Evolutionary conservation across 1,140 invertebrate genomes (phyloP), one percentile per base, ranked within the genome.

Genomic region (Drosophila punjabiensis): DNA sequence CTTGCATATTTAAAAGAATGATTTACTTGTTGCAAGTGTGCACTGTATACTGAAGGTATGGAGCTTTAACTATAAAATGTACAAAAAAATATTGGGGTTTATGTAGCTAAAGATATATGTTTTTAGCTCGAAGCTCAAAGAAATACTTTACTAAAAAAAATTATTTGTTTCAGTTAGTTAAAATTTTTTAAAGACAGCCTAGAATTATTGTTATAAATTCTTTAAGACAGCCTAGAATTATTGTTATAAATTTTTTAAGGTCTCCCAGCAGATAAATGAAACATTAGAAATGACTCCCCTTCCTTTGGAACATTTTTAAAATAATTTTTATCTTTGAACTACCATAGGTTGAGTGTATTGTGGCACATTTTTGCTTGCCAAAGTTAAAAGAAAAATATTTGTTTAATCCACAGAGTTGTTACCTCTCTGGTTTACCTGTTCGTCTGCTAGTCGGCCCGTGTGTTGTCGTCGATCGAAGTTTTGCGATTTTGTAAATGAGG

Each of bases 401-500:
- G 55, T 56, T 56, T 56, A 56, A 56, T 56, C 55, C 55, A 24
- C 13, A n/a, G 55, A 56, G 55, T 56, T 56, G 55, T 56, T 56
- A 39, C 55, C 55, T 11, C 20, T 56, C 33, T 11, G 45, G 53
- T 45, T 62, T 62, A 30, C n/a, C 64, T 60, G 30, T 43, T 30
- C 30, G 45, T 28, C 28, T 65, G 39, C 41, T 35, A 20, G 28
- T 41, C 18, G 45, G 28, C 39, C 53, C 53, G 33, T 56, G 53
- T 53, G 28, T 50, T 30, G 48, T 53, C 50, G 55, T 5, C 28
- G 33, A 71, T 71, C 79, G 55, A 74, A 61, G 65, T 69, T 85
- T 66, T 86, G 79, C 79, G 75, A 86, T 86, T 86, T 79, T 55
- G 43, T 43, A 71, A 85, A 86, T 75, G 69, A 68, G 84, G 81